phyloP scores from a whole-genome alignment of 2,797 vertebrate genomes.

The Sus cebifrons region DNA sequence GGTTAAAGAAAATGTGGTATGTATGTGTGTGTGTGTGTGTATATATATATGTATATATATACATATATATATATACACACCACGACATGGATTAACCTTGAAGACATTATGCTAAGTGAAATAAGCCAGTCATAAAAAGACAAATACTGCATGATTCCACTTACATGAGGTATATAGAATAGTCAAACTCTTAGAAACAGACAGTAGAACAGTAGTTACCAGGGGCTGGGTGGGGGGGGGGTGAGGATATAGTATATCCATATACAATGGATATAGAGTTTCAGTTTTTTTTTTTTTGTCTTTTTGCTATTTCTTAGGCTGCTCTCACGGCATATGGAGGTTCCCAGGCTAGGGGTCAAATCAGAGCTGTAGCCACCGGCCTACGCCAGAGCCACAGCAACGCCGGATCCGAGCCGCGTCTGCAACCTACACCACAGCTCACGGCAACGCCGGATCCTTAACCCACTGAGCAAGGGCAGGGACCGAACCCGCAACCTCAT shows the following conservation, averaged over 20 bases:
- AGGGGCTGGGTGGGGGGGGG: not conserved
- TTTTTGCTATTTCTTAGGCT: too few species aligned
- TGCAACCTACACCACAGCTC: too few species aligned
- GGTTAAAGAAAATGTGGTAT: not conserved
- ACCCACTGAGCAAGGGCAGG: too few species aligned
- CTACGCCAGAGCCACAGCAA: too few species aligned
- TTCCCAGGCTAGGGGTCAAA: too few species aligned
- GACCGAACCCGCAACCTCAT: too few species aligned
- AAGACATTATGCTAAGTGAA: not conserved
- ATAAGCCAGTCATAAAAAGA: not conserved
- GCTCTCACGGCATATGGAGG: too few species aligned
- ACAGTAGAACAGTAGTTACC: not conserved
- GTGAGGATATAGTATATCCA: not conserved
- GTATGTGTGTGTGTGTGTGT: too few species aligned
- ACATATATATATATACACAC: not conserved
- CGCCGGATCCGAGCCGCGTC: too few species aligned
- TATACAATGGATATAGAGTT: not conserved
- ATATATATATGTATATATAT: too few species aligned
- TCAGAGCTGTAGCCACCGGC: too few species aligned
- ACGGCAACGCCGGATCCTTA: too few species aligned
- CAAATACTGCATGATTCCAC: not conserved
- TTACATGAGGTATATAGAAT: not conserved
- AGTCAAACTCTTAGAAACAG: not conserved
- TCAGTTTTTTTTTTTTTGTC: not conserved
- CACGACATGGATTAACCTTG: not conserved